phyloP scores from a whole-genome alignment of 2,113 vertebrate genomes.

The Eurystomus gularis region DNA sequence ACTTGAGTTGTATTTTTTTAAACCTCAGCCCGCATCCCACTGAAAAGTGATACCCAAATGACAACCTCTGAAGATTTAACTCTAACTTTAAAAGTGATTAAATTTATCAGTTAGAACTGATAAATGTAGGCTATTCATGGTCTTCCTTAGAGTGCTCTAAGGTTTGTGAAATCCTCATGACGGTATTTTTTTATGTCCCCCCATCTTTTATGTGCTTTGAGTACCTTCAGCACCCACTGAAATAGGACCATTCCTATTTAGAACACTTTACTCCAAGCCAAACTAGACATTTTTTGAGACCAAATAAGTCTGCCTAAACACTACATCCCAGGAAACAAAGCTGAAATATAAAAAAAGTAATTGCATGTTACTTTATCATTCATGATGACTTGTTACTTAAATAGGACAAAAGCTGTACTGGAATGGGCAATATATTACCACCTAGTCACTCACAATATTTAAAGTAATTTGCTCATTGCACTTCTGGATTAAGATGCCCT shows the following conservation, averaged over 20 bases:
- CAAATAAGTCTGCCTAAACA: not conserved
- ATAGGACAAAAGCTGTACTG: not conserved
- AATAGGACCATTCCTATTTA: not conserved
- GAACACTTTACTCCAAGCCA: not conserved
- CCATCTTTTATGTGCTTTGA: not conserved
- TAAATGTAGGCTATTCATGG: not conserved
- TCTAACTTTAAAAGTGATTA: not conserved
- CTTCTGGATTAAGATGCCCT: not conserved
- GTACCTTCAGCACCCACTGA: not conserved
- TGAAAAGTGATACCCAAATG: not conserved
- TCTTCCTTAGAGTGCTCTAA: not conserved
- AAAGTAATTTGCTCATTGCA: not conserved
- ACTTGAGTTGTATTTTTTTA: not conserved
- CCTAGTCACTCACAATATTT: not conserved
- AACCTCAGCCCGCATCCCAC: not conserved
- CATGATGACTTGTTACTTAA: not conserved
- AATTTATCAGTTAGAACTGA: not conserved
- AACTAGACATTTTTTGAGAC: not conserved
- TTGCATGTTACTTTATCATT: not conserved
- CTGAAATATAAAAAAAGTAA: not conserved
- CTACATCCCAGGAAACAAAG: not conserved
- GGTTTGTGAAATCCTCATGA: not conserved
- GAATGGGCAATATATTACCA: not conserved
- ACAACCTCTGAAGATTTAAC: not conserved
- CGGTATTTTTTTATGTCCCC: fast-evolving